Percentiles rank a stretch among this genome's conserved stretches.
These are phyloP conservation scores for Dasysyrphus albostriatus DNA, from an alignment of 2,888 invertebrate species.

Conservation along the genomic window DNA sequence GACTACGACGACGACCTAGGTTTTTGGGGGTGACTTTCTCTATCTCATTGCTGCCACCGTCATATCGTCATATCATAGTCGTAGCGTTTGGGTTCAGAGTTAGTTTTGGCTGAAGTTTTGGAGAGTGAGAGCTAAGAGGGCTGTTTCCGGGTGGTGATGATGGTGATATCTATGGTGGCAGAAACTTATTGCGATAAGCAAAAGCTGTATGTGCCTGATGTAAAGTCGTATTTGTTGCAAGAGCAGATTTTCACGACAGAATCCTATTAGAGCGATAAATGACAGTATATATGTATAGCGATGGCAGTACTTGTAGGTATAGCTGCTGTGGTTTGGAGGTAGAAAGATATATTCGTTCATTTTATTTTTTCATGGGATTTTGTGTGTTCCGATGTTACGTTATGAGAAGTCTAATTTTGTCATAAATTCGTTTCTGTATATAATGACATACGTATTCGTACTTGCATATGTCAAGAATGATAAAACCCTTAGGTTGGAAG, in stretches of 20 bases:
- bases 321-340: constrained; percentile 11
- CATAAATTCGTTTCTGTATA: neutral
- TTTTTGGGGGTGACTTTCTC: constrained; percentile 22
- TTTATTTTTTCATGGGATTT: neutral
- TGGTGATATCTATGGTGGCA: constrained; percentile 32
- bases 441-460: neutral
- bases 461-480: neutral
- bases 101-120: constrained; percentile 1
- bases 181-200: constrained; percentile 66
- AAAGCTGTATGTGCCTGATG: constrained; percentile 28
- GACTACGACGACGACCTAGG: constrained; percentile 16
- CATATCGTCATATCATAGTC: neutral
- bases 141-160: constrained; percentile 13
- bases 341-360: constrained; percentile 5
- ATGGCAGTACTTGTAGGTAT: constrained; percentile 8
- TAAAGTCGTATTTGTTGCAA: constrained; percentile 45
- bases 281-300: constrained; percentile 55
- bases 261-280: constrained; percentile 67
- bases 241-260: constrained; percentile 60
- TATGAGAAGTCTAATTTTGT: constrained; percentile 23
- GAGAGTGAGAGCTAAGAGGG: neutral
- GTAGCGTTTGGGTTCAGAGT: constrained; percentile 15
- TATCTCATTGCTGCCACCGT: constrained; percentile 23
- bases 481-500: neutral
- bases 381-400: neutral